phyloP scores from a whole-genome alignment of 2,888 invertebrate species.

The Psococerastis gibbosa region DNA sequence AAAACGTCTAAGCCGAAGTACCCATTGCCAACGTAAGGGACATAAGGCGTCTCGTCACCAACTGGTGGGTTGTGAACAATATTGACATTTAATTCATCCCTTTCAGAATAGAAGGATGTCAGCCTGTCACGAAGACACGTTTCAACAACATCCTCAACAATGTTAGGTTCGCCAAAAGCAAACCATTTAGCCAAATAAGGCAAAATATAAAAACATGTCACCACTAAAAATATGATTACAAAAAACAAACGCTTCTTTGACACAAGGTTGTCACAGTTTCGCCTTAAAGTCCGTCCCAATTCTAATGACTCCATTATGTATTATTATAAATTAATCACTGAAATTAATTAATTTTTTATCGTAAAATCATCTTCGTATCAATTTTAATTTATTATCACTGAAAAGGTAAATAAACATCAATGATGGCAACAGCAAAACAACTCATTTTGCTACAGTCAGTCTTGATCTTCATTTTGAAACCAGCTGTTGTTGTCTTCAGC shows the following conservation, averaged over 20 bases:
- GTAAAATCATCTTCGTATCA: no score
- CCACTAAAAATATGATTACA: background rate
- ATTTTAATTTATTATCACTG: no score
- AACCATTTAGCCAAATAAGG: conserved; percentile 5
- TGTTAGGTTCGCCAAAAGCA: background rate
- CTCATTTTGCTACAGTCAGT: no score
- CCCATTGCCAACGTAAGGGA: conserved; percentile 62
- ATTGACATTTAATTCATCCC: conserved; percentile 46
- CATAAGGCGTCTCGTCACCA: conserved; percentile 36
- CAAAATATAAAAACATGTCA: conserved; percentile 3
- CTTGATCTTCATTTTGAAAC: no score
- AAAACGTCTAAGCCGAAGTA: conserved; percentile 43
- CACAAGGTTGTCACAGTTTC: conserved; percentile 3
- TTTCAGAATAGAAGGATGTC: conserved; percentile 37
- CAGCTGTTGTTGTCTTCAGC: no score
- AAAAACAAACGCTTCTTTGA: background rate
- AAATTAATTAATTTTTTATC: no score
- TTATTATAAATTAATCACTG: no score
- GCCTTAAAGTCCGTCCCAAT: conserved; percentile 1
- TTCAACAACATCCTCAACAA: conserved; percentile 29
- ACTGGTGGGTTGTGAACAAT: conserved; percentile 36
- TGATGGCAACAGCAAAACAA: no score
- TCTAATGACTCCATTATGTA: conserved; percentile 7
- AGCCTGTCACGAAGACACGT: conserved; percentile 46
- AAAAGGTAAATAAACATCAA: no score